A percentile compares a stretch with the other conserved stretches of the same genome.
phyloP scores from a whole-genome alignment of 2,888 invertebrate genomes.

The Osmoderma eremita region DNA sequence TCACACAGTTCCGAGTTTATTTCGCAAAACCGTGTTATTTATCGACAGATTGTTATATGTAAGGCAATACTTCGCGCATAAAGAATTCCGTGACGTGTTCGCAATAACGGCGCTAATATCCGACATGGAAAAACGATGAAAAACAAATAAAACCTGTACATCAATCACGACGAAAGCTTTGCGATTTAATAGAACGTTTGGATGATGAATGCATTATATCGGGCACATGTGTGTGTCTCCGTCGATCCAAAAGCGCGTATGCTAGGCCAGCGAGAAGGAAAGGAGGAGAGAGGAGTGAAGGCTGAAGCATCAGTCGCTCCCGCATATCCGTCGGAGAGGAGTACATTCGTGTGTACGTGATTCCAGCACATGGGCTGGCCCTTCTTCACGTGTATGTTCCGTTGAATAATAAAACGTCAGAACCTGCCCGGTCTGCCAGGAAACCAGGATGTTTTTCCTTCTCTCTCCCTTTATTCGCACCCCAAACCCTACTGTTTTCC shows the following conservation, averaged over 20 bases:
- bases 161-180: constrained; percentile 42
- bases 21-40: too few species aligned
- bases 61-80: constrained; percentile 1
- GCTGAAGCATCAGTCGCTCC: constrained; percentile 2
- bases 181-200: constrained; percentile 44
- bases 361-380: constrained; percentile 8
- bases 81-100: constrained; percentile 1
- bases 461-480: background rate
- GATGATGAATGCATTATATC: constrained; percentile 43
- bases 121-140: constrained; percentile 38
- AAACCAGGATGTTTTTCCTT: constrained; percentile 13
- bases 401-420: constrained; percentile 32
- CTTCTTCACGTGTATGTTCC: constrained; percentile 4
- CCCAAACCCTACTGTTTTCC: background rate
- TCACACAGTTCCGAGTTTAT: too few species aligned
- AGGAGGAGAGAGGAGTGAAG: background rate
- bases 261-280: background rate
- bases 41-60: too few species aligned
- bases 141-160: constrained; percentile 44
- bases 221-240: constrained; percentile 37
- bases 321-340: constrained; percentile 12
- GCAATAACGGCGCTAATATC: constrained; percentile 35
- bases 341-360: constrained; percentile 8
- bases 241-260: background rate
- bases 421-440: background rate